Conservation (phyloP, 92 coral and sea anemone species). For the Bergia sp. region DNA sequence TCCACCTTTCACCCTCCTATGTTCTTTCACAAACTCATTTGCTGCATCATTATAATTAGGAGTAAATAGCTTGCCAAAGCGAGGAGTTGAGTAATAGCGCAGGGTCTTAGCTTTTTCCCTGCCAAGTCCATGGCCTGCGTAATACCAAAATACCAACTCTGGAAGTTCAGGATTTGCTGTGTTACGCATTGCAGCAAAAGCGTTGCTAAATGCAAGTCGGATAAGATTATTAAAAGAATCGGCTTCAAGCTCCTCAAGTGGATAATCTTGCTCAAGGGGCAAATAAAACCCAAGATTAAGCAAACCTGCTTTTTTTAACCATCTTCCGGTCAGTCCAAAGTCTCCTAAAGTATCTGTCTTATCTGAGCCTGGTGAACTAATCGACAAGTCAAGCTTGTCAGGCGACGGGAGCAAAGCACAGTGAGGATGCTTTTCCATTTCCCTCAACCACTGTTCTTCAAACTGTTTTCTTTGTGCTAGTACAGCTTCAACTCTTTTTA, state of each 20-base stretch:
- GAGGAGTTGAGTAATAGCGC: constrained; percentile 28
- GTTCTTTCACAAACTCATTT: constrained; percentile 10
- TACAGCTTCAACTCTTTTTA: too few relatives aligned
- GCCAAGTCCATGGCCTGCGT: constrained; percentile 70
- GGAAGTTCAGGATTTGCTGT: constrained; percentile 42
- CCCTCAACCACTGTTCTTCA: background rate
- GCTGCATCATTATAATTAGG: constrained; percentile 13
- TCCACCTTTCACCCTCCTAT: constrained; percentile 61
- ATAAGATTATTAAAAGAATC: background rate
- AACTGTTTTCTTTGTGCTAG: background rate
- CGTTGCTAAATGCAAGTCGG: constrained; percentile 12
- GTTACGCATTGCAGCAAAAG: constrained; percentile 58
- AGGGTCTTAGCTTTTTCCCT: constrained; percentile 6
- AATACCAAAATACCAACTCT: constrained; percentile 65
- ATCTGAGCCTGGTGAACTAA: constrained; percentile 31
- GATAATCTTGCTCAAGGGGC: background rate
- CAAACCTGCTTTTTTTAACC: constrained; percentile 13
- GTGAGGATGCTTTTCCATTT: constrained; percentile 47
- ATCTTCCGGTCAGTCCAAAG: constrained; percentile 12
- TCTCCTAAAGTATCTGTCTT: constrained; percentile 43
- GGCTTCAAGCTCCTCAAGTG: background rate
- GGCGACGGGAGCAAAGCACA: constrained; percentile 65
- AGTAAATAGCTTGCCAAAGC: background rate
- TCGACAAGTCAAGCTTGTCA: constrained; percentile 34
- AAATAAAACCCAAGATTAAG: background rate